phyloP scores from a whole-genome alignment of 2,797 vertebrate genomes.

The Otolemur crassicaudatus region DNA sequence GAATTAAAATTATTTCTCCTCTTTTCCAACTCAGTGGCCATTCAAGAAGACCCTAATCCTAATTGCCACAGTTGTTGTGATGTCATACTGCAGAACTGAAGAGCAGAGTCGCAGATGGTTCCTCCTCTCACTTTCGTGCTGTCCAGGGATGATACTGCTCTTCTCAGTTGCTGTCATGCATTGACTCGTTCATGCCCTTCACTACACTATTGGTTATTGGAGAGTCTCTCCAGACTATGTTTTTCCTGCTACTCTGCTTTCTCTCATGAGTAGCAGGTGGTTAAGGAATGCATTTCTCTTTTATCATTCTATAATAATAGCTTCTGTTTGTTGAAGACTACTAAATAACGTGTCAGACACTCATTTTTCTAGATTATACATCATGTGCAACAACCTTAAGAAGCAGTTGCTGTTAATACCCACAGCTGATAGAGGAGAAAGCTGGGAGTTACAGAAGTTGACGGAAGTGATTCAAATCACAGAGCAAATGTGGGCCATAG shows the following conservation, averaged over 20 bases:
- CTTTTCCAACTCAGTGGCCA: neutral
- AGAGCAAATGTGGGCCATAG: too few relatives aligned
- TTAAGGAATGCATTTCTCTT: neutral
- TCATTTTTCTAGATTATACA: neutral
- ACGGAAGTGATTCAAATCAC: neutral
- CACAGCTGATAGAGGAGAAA: fast-evolving
- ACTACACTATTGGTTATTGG: too few relatives aligned
- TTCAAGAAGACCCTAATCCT: neutral
- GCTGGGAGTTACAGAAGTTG: neutral
- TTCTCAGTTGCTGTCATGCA: neutral
- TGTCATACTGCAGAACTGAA: neutral
- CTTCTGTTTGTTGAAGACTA: neutral
- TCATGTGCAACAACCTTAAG: neutral
- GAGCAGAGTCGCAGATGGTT: neutral
- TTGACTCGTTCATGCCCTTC: too few relatives aligned
- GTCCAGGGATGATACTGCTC: neutral
- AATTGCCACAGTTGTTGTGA: fast-evolving
- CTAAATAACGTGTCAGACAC: neutral
- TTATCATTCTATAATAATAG: neutral
- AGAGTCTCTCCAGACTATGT: neutral
- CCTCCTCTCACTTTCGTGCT: neutral
- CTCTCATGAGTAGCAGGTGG: neutral
- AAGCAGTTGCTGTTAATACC: neutral
- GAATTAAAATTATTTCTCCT: neutral
- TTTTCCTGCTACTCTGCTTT: neutral